Base-by-base conservation (phyloP, 2,113 vertebrate species). In the Corvus moneduloides region DNA sequence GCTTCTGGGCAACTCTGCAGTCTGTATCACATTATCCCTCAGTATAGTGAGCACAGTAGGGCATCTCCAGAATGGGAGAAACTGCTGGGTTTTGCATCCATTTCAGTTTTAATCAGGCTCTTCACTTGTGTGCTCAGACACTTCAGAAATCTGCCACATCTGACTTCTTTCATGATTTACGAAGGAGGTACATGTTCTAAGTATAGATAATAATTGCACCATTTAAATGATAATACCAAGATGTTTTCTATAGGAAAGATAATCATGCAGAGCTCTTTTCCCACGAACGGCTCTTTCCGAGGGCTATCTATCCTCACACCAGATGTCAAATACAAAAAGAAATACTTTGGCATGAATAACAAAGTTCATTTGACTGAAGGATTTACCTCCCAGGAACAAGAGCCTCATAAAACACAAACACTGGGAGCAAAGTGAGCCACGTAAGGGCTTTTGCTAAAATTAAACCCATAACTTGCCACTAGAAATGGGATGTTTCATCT, bases 151-250 rank as follows among this genome's bases (percentile, higher is more conserved):
- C 83, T 94, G 75, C 80, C 90, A 96, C 81, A 79, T 89, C 94
- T 76, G 89, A 96, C 92, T 95, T 84, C 87, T 92, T 54, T 58
- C 63, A 22, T 71, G 84, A 93, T 92, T 96, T 96, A 93, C 12
- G 76, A 82, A 91, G 91, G 69, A 93, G 80, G 67, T 77, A 89
- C 78, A 64, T 54, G 78, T 88, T 92, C 95, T 54, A 89, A 90
- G 87, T 41, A 78, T 58, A 86, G 91, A 67, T 84, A 95, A 91
- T 95, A 96, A 96, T 84, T 84, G 86, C 76, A 48, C 62, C 76
- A 93, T 97, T 97, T 96, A 91, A 93, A 97, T 97, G 95, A 91
- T 97, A 97, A 97, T 97, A 55, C 83, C 88, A 55, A 94, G 96
- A 93, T 90, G 81, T 96, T 97, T 96, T 90, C 86, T 72, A 21